Percentiles rank a stretch among this genome's conserved stretches.
Conservation (phyloP, 1,140 invertebrate species). For the Sinella curviseta region DNA sequence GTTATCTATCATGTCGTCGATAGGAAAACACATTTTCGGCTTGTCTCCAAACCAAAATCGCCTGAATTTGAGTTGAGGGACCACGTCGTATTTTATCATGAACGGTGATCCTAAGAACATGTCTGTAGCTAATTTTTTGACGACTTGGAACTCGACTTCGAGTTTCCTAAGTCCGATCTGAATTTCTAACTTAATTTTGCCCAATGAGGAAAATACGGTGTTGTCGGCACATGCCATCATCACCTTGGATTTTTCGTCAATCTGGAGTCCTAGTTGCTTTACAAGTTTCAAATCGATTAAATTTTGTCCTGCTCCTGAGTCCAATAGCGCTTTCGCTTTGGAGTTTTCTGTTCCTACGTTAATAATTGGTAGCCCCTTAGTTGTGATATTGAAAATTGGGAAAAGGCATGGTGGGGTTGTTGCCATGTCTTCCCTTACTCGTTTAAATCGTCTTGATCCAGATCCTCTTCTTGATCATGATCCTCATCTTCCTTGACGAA, state of each 20-base stretch:
- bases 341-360: not conserved
- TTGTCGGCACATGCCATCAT: not conserved
- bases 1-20: not conserved
- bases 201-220: not conserved
- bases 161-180: not conserved
- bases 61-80: not conserved
- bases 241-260: not conserved
- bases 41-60: not conserved
- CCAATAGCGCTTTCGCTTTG: not conserved
- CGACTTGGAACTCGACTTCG: not conserved
- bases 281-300: not conserved
- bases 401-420: not conserved
- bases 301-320: not conserved
- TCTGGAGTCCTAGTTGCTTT: not conserved
- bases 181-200: not conserved
- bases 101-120: not conserved
- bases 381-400: not conserved
- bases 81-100: not conserved
- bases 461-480: too few relatives aligned
- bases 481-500: not conserved
- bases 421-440: not conserved
- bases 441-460: not conserved
- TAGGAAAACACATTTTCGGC: not conserved
- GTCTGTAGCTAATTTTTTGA: not conserved
- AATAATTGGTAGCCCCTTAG: not conserved